Conservation (phyloP, 1,140 invertebrate genomes). For the Zaprionus kolodkinae region DNA sequence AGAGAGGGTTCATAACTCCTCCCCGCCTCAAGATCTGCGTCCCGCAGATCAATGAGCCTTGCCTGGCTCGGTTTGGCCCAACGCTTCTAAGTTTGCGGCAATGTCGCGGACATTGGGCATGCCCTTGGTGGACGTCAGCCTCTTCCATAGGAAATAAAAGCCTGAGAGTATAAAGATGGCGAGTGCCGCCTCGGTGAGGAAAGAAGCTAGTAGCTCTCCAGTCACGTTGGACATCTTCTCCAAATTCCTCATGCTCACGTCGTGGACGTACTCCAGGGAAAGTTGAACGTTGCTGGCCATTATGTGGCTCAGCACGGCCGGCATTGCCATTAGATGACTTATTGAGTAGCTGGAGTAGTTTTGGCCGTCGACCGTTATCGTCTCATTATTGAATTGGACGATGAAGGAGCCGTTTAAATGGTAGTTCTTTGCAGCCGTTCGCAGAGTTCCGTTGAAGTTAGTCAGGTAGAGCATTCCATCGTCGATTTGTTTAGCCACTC, state of each 20-base stretch:
- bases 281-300: not conserved
- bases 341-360: not conserved
- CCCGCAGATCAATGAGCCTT: conserved; percentile 7
- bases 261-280: not conserved
- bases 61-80: not conserved
- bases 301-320: not conserved
- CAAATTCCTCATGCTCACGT: not conserved
- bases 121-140: not conserved
- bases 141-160: not conserved
- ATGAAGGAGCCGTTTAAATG: not conserved
- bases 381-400: conserved; percentile 12
- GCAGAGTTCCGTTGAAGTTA: conserved; percentile 14
- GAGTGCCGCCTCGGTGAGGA: conserved; percentile 2
- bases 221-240: conserved; percentile 2
- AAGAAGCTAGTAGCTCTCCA: not conserved
- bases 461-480: not conserved
- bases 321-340: not conserved
- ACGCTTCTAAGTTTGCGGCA: conserved; percentile 1
- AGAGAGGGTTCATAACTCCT: too few relatives aligned
- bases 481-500: not conserved
- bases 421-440: not conserved
- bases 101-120: not conserved
- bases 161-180: not conserved
- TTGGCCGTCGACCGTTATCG: conserved; percentile 4
- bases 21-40: conserved; percentile 7